Evolutionary conservation across 2,113 vertebrate species (phyloP).

Genomic region (Rutilus rutilus): DNA sequence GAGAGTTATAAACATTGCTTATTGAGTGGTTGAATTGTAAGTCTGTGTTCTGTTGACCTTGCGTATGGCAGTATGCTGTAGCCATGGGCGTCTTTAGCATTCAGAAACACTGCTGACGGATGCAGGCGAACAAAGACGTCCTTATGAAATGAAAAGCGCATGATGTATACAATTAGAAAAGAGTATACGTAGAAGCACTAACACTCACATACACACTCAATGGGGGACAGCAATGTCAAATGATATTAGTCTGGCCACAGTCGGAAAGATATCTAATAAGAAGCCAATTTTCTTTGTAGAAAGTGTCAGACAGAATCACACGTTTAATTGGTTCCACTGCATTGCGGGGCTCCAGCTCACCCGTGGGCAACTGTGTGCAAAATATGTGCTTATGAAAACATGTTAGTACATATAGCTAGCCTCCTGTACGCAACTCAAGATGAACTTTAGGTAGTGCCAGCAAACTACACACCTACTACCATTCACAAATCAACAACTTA

Average conservation of each 20-base stretch:
- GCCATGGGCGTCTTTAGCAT: conserved; percentile 28
- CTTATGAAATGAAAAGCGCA: conserved; percentile 6
- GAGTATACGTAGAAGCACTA: not conserved
- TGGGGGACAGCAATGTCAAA: not conserved
- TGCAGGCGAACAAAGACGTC: conserved; percentile 21
- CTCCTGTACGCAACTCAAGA: not conserved
- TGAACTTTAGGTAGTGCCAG: not conserved
- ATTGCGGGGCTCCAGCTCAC: not conserved
- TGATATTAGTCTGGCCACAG: not conserved
- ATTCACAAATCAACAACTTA: not conserved
- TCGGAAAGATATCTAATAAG: conserved; percentile 6
- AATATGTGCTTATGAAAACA: not conserved
- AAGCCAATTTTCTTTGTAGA: not conserved
- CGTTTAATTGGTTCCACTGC: conserved; percentile 22
- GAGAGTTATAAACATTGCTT: not conserved
- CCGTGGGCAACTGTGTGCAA: not conserved
- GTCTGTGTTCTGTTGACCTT: not conserved
- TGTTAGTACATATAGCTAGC: not conserved
- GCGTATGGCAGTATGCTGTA: not conserved
- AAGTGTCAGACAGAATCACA: conserved; percentile 3
- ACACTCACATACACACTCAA: not conserved
- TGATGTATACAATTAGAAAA: not conserved
- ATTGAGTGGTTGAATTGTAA: not conserved
- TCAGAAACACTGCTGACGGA: not conserved
- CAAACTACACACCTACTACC: not conserved